Conservation (phyloP, 2,888 invertebrate genomes). For the Platycheirus albimanus region DNA sequence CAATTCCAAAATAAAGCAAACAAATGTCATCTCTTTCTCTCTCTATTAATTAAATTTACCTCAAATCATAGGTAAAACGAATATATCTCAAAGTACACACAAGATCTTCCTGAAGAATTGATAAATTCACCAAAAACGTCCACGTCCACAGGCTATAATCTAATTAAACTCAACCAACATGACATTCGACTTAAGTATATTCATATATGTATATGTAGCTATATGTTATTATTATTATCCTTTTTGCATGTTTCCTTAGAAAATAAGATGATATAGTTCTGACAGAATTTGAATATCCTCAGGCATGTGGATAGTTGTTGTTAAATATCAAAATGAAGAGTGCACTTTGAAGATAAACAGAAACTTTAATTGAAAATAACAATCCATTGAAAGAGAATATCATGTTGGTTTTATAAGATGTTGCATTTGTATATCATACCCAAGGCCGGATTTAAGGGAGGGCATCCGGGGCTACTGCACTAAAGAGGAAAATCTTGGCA, state of each 20-base stretch:
- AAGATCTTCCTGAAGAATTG: too few species aligned
- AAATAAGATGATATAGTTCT: slow-evolving; percentile 15
- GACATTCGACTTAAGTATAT: slow-evolving; percentile 28
- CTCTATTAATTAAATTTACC: too few species aligned
- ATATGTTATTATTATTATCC: neutral
- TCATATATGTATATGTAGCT: neutral
- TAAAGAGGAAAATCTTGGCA: too few species aligned
- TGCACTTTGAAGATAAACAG: slow-evolving; percentile 44
- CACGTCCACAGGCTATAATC: slow-evolving; percentile 24
- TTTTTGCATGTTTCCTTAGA: neutral
- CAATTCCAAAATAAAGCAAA: too few species aligned
- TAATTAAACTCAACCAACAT: slow-evolving; percentile 50
- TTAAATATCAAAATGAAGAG: slow-evolving; percentile 26
- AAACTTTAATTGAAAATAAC: slow-evolving; percentile 59
- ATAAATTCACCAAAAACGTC: slow-evolving; percentile 7
- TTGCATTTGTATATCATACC: too few species aligned
- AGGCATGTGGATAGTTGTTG: slow-evolving; percentile 8
- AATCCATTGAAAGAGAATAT: slow-evolving; percentile 30
- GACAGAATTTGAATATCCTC: slow-evolving; percentile 29
- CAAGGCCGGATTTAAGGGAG: too few species aligned
- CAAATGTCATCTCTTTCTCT: too few species aligned
- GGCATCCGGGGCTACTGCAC: too few species aligned
- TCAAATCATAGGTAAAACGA: too few species aligned
- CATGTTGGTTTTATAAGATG: neutral
- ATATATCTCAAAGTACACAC: too few species aligned